Conservation (phyloP, 2,888 invertebrate genomes). For the Palloptera scutellata region DNA sequence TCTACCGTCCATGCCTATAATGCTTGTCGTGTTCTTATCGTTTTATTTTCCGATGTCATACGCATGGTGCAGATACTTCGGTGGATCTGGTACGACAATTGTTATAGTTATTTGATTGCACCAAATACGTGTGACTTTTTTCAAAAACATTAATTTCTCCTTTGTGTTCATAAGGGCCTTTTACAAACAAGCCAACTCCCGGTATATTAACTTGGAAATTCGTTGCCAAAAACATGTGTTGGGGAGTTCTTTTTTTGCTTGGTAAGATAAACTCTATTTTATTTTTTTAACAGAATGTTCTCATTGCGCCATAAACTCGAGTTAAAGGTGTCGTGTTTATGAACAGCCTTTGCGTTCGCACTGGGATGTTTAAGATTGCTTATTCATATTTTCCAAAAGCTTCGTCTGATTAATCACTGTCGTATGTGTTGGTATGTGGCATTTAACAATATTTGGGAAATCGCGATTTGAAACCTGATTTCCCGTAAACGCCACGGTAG, state of each 20-base stretch:
- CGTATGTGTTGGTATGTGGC: too few relatives aligned
- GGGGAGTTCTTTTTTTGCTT: conserved; percentile 84
- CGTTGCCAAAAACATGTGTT: conserved; percentile 81
- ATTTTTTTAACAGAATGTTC: neutral
- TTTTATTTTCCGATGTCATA: conserved; percentile 82
- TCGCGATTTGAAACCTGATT: too few relatives aligned
- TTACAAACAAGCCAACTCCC: conserved; percentile 19
- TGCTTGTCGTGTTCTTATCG: conserved; percentile 77
- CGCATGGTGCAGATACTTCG: conserved; percentile 75
- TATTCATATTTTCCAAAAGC: too few relatives aligned
- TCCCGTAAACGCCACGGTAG: too few relatives aligned
- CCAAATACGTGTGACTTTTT: neutral
- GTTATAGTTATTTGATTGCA: too few relatives aligned
- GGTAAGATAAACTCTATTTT: conserved; percentile 64
- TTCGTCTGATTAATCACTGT: too few relatives aligned
- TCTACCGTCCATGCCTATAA: conserved; percentile 70
- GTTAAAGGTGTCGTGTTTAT: neutral
- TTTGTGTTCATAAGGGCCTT: conserved; percentile 36
- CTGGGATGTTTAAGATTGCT: too few relatives aligned
- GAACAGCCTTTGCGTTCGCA: too few relatives aligned
- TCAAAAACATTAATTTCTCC: neutral
- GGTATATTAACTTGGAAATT: conserved; percentile 81
- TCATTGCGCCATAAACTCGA: neutral
- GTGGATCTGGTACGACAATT: conserved; percentile 42
- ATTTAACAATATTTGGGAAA: too few relatives aligned